Evolutionary conservation across 2,113 vertebrate genomes (phyloP).

Genomic region (Tympanuchus pallidicinctus): DNA sequence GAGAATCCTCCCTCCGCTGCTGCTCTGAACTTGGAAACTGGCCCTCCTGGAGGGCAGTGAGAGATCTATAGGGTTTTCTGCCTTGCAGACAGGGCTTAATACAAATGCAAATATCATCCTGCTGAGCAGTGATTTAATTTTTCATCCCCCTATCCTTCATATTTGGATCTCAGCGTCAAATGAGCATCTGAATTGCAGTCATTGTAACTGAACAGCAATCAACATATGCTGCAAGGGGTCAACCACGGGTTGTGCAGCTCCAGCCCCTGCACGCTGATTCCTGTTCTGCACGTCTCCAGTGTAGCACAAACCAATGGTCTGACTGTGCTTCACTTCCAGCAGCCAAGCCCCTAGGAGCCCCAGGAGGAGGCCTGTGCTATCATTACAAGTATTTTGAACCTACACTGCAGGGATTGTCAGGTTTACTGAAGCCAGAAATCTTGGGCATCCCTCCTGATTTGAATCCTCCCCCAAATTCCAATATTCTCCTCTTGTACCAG

Average conservation of each 20-base stretch:
- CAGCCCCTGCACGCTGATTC: not conserved
- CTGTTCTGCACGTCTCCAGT: not conserved
- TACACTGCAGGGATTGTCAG: not conserved
- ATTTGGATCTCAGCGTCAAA: not conserved
- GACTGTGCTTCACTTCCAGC: not conserved
- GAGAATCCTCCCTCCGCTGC: slow-evolving; percentile 31
- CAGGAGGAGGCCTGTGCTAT: not conserved
- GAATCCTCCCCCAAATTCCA: not conserved
- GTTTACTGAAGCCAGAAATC: not conserved
- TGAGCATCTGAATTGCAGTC: not conserved
- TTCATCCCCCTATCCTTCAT: not conserved
- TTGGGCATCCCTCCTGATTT: not conserved
- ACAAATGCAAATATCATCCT: not conserved
- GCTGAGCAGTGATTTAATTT: not conserved
- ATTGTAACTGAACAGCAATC: slow-evolving; percentile 14
- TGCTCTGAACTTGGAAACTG: not conserved
- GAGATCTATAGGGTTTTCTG: not conserved
- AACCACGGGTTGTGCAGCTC: slow-evolving; percentile 24
- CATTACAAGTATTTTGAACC: not conserved
- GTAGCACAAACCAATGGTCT: not conserved
- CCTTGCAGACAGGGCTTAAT: not conserved
- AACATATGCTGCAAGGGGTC: slow-evolving; percentile 42
- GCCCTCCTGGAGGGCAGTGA: not conserved
- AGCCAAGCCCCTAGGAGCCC: not conserved
- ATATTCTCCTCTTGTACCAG: not conserved